Percentiles rank a stretch among this genome's conserved stretches.
Evolutionary conservation across 2,888 invertebrate species (phyloP).

Genomic region (Acanthosoma haemorrhoidale): DNA sequence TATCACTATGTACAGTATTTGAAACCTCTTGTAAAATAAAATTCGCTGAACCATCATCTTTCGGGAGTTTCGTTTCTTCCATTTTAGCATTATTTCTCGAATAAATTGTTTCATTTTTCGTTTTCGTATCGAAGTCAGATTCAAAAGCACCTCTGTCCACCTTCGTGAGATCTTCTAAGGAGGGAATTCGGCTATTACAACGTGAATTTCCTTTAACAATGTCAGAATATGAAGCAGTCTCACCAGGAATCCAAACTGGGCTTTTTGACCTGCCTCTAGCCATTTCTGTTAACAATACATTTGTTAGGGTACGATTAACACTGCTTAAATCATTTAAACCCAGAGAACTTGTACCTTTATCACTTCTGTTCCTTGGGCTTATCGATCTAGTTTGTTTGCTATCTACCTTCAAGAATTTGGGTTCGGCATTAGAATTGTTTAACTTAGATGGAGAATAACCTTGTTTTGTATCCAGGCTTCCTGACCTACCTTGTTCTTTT

Average conservation of each 20-base stretch:
- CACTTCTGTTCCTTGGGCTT: too few species aligned
- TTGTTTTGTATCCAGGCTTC: neutral
- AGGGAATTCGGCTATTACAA: conserved; percentile 19
- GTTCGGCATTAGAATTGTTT: neutral
- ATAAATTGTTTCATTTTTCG: conserved; percentile 13
- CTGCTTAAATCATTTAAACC: neutral
- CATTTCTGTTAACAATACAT: neutral
- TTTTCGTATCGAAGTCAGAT: neutral
- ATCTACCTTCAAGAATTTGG: neutral
- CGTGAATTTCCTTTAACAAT: conserved; percentile 58
- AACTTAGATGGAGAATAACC: neutral
- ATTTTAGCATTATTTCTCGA: neutral
- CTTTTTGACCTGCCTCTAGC: conserved; percentile 49
- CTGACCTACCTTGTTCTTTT: neutral
- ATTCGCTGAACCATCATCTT: neutral
- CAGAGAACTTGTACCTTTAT: neutral
- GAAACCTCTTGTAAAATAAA: neutral
- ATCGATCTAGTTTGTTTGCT: neutral
- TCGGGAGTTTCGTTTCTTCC: neutral
- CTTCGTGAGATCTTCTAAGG: conserved; percentile 12
- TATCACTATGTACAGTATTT: neutral
- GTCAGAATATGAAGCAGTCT: conserved; percentile 70
- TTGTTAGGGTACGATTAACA: conserved; percentile 37
- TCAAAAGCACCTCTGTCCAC: neutral
- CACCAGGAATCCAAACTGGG: conserved; percentile 66